These are phyloP conservation scores for Myioborus miniatus DNA, from an alignment of 2,797 vertebrate genomes.

Conservation along the genomic window DNA sequence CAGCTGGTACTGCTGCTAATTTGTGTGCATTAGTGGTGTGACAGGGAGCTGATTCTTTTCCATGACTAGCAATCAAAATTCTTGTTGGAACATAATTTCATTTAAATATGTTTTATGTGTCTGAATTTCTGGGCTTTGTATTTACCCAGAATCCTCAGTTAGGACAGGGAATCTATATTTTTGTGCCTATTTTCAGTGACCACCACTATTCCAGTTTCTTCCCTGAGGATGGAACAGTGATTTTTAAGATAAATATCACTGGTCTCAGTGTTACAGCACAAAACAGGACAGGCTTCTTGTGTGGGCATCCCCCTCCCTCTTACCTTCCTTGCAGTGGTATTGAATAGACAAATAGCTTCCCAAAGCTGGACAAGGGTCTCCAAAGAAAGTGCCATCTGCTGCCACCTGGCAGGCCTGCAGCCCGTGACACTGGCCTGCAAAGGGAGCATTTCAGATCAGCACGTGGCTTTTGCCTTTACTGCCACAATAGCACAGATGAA, in stretches of 20 bases:
- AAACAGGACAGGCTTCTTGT: background rate
- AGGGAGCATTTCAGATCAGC: background rate
- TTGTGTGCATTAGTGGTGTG: background rate
- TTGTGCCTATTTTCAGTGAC: background rate
- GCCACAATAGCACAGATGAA: background rate
- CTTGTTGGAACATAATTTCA: background rate
- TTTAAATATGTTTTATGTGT: background rate
- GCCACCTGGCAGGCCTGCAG: constrained; percentile 89
- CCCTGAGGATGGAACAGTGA: background rate
- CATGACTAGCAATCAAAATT: background rate
- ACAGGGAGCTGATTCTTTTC: background rate
- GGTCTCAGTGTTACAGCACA: background rate
- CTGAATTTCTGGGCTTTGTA: background rate
- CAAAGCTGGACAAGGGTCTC: constrained; percentile 84
- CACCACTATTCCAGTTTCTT: background rate
- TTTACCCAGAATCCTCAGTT: background rate
- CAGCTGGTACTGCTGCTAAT: background rate
- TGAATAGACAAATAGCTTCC: constrained; percentile 91
- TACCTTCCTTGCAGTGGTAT: constrained; percentile 90
- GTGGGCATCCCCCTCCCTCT: constrained; percentile 13
- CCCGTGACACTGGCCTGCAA: constrained; percentile 86
- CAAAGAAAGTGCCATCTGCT: constrained; percentile 80
- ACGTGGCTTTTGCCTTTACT: background rate
- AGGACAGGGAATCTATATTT: background rate
- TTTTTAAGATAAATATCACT: background rate